Percentiles rank a stretch among this genome's conserved stretches.
phyloP scores from a whole-genome alignment of 2,888 invertebrate genomes.

The Amphipoea lucens region DNA sequence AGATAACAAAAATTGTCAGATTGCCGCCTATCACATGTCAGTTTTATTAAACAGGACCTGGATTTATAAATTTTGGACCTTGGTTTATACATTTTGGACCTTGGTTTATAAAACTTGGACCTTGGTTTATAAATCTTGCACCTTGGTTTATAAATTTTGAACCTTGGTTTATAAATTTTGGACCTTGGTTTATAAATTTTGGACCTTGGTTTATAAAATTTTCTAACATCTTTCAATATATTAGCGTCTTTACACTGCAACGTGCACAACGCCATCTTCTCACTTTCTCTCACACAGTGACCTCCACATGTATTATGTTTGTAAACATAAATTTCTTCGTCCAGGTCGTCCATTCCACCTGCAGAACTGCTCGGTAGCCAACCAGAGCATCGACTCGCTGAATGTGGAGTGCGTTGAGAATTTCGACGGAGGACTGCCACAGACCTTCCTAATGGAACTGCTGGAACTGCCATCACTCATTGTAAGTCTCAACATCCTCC shows the following conservation, averaged over 20 bases:
- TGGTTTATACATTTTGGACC: not conserved
- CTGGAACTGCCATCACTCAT: conserved; percentile 92
- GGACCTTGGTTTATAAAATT: not conserved
- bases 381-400: conserved; percentile 95
- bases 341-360: conserved; percentile 96
- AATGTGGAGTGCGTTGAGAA: conserved; percentile 96
- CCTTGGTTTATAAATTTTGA: not conserved
- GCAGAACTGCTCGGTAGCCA: conserved; percentile 96
- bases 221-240: not conserved
- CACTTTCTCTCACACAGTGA: too few relatives aligned
- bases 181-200: not conserved
- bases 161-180: not conserved
- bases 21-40: not conserved
- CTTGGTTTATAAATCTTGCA: not conserved
- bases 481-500: conserved; percentile 66
- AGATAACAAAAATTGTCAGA: not conserved
- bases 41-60: not conserved
- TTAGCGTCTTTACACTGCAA: not conserved
- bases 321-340: not conserved
- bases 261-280: too few relatives aligned
- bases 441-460: conserved; percentile 95
- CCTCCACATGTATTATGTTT: not conserved
- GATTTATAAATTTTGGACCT: not conserved
- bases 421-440: conserved; percentile 96
- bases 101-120: too few relatives aligned